A percentile compares a stretch with the other conserved stretches of the same genome.
Conservation (phyloP, 2,113 vertebrate genomes). For the Lagenorhynchus albirostris region DNA sequence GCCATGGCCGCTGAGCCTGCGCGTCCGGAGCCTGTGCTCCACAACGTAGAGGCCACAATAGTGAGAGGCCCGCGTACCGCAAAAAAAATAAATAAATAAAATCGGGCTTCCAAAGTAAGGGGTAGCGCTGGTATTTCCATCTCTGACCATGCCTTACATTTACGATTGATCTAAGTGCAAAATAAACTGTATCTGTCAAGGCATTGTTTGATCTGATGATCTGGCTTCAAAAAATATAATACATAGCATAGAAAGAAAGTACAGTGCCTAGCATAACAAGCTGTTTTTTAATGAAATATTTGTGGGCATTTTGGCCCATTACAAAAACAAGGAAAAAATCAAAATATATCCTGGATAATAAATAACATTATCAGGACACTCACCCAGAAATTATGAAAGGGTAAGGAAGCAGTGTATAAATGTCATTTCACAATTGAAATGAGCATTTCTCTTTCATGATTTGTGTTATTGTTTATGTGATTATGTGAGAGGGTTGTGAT, state of each 20-base stretch:
- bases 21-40: too few relatives aligned
- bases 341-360: slow-evolving; percentile 5
- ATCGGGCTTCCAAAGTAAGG: background rate
- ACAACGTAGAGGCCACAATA: too few relatives aligned
- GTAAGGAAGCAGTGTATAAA: background rate
- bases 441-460: background rate
- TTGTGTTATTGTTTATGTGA: background rate
- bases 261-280: background rate
- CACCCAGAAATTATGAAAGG: background rate
- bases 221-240: background rate
- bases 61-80: too few relatives aligned
- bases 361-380: background rate
- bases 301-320: background rate
- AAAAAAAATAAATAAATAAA: background rate
- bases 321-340: background rate
- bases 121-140: background rate
- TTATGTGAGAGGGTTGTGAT: background rate
- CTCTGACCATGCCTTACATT: background rate
- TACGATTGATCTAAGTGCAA: background rate
- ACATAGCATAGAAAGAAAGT: background rate
- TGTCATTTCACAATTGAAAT: background rate
- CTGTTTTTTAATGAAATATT: slow-evolving; percentile 2
- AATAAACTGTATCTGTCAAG: background rate
- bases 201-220: background rate
- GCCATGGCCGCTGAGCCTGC: too few relatives aligned